These are phyloP conservation scores for Chrysolina haemoptera DNA, from an alignment of 2,888 invertebrate species.

Conservation along the genomic window DNA sequence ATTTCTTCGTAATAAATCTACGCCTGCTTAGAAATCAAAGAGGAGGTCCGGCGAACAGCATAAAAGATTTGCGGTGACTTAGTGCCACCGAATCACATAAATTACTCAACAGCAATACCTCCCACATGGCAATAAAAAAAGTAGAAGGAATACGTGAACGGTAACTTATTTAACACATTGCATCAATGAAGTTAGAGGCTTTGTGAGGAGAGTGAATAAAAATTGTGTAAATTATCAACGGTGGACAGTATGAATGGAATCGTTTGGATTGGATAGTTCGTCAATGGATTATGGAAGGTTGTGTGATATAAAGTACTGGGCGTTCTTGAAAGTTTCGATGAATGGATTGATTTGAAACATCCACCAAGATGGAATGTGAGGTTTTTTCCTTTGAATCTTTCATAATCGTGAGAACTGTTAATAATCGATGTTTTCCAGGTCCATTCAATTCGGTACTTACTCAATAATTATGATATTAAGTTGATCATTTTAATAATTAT, in stretches of 20 bases:
- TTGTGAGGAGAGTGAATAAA: conserved; percentile 47
- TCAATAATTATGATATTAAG: not conserved
- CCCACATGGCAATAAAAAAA: conserved; percentile 41
- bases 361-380: not conserved
- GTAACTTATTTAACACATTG: conserved; percentile 18
- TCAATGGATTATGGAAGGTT: conserved; percentile 19
- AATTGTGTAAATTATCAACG: conserved; percentile 45
- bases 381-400: not conserved
- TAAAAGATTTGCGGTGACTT: conserved; percentile 38
- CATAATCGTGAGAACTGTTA: conserved; percentile 18
- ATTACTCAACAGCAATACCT: conserved; percentile 38
- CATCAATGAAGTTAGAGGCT: conserved; percentile 27
- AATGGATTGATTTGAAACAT: conserved; percentile 9
- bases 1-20: conserved; percentile 36
- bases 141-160: not conserved
- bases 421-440: not conserved
- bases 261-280: conserved; percentile 6
- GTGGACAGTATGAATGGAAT: conserved; percentile 33
- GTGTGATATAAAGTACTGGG: conserved; percentile 14
- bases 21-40: conserved; percentile 28
- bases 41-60: conserved; percentile 35
- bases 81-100: conserved; percentile 37
- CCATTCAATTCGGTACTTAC: no score
- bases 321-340: conserved; percentile 8
- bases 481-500: not conserved